These are phyloP conservation scores for Dallia pectoralis DNA, from an alignment of 2,797 vertebrate species.

Conservation along the genomic window DNA sequence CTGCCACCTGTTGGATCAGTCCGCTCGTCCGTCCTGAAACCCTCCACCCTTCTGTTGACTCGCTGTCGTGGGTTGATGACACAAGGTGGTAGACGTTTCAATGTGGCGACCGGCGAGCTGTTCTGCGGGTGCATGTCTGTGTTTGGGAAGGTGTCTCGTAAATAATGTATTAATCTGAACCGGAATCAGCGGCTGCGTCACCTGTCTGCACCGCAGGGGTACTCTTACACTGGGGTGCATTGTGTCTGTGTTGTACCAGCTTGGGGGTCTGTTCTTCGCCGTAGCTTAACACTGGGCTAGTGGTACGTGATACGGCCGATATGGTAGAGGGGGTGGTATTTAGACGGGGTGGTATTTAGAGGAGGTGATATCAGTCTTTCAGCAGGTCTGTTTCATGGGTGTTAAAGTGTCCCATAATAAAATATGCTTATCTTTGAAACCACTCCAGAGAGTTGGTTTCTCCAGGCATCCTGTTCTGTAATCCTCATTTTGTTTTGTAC, in stretches of 20 bases:
- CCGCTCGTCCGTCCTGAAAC: slow-evolving; percentile 3
- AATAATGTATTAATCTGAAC: slow-evolving; percentile 60
- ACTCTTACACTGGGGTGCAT: slow-evolving; percentile 34
- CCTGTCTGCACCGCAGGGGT: slow-evolving; percentile 35
- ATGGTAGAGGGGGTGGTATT: no score
- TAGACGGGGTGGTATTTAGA: no score
- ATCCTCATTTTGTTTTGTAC: background rate
- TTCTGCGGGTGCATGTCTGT: background rate
- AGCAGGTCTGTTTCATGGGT: background rate
- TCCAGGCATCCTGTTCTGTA: background rate
- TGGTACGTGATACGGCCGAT: slow-evolving; percentile 36
- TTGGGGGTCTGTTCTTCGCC: slow-evolving; percentile 9
- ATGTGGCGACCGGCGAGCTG: slow-evolving; percentile 23
- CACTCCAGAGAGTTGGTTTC: background rate
- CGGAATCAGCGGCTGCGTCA: slow-evolving; percentile 38
- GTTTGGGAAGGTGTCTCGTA: slow-evolving; percentile 25
- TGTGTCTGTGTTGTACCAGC: background rate
- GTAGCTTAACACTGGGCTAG: background rate
- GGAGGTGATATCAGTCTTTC: background rate
- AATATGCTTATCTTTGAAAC: background rate
- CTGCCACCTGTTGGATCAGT: slow-evolving; percentile 47
- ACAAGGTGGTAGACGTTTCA: slow-evolving; percentile 38
- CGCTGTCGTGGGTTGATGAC: slow-evolving; percentile 33
- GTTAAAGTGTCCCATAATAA: background rate
- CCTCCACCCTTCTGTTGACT: slow-evolving; percentile 27